Conservation (phyloP, 2,113 vertebrate genomes). For the Mionectes macconnelli region DNA sequence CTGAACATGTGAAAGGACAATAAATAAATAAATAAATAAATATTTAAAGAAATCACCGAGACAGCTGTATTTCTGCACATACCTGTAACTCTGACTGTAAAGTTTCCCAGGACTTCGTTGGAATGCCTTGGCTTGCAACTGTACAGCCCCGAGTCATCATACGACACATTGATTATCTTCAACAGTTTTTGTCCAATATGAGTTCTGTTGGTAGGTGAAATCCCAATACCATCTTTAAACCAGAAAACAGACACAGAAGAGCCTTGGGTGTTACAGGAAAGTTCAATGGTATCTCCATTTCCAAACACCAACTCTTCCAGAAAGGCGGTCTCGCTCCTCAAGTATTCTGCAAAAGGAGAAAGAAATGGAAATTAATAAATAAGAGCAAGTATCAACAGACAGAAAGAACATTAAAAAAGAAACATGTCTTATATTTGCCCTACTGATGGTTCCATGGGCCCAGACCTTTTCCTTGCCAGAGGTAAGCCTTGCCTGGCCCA, state of each 20-base stretch:
- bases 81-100: conserved; percentile 89
- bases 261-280: conserved; percentile 78
- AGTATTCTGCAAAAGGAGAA: conserved; percentile 72
- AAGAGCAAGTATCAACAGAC: not conserved
- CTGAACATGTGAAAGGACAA: not conserved
- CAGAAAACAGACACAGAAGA: conserved; percentile 78
- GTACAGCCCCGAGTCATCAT: conserved; percentile 88
- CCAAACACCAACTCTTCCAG: conserved; percentile 82
- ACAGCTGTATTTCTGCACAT: not conserved
- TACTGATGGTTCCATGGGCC: not conserved
- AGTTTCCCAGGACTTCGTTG: conserved; percentile 82
- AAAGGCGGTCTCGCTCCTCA: conserved; percentile 78
- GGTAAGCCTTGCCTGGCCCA: not conserved
- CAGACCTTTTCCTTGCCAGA: not conserved
- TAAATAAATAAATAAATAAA: not conserved
- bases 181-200: conserved; percentile 79
- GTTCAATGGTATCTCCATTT: conserved; percentile 82
- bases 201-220: conserved; percentile 81
- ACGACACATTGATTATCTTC: conserved; percentile 87
- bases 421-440: accelerated
- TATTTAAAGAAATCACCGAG: no score
- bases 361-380: not conserved
- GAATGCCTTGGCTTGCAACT: conserved; percentile 81
- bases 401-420: not conserved
- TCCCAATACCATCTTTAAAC: conserved; percentile 83